phyloP scores from a whole-genome alignment of 2,113 vertebrate species.

The Rostratula benghalensis region DNA sequence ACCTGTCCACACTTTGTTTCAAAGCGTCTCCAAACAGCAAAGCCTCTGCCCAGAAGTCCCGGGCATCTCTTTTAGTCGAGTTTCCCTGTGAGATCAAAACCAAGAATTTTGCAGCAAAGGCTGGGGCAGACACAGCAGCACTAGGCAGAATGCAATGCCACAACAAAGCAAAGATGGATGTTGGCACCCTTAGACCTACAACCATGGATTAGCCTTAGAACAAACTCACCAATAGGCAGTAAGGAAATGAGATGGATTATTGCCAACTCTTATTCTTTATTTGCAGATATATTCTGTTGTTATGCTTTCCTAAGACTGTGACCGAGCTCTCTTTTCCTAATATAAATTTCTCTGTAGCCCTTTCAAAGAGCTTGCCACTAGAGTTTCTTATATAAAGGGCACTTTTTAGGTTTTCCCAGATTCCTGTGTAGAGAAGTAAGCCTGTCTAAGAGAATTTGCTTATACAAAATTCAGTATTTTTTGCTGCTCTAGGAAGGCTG shows the following conservation, averaged over 20 bases:
- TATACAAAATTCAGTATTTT: not conserved
- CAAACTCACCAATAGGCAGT: not conserved
- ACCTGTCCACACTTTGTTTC: not conserved
- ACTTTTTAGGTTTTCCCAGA: not conserved
- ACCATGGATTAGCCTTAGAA: not conserved
- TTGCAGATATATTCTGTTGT: not conserved
- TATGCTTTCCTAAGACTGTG: not conserved
- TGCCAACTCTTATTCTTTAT: not conserved
- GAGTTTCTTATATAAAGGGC: not conserved
- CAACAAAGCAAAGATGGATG: not conserved
- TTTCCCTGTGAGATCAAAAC: not conserved
- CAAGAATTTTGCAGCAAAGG: not conserved
- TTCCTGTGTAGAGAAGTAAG: not conserved
- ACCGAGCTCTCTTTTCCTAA: not conserved
- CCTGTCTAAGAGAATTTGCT: not conserved
- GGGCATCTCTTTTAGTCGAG: not conserved
- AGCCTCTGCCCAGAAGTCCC: not conserved
- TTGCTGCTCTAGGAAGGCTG: not conserved
- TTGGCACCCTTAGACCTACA: not conserved
- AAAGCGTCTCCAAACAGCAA: not conserved
- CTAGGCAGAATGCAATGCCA: not conserved
- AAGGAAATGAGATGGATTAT: conserved; percentile 6
- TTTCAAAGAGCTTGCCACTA: not conserved
- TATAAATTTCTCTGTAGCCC: not conserved
- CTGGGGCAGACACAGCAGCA: accelerated